Evolutionary conservation across 2,888 invertebrate species (phyloP).

Genomic region (Allophyes oxyacanthae): DNA sequence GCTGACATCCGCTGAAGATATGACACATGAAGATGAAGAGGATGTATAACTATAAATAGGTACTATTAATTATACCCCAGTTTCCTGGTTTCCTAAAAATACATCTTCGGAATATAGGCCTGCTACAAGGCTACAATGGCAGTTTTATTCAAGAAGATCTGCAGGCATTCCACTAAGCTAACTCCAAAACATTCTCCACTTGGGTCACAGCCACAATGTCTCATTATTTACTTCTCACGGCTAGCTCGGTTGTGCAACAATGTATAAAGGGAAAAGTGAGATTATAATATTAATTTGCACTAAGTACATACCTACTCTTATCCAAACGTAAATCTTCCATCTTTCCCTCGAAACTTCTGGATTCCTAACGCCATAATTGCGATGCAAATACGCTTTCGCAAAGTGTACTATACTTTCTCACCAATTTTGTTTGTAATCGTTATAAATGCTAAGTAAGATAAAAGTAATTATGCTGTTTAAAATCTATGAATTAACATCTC

Average conservation of each 20-base stretch:
- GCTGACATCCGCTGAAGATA: no score
- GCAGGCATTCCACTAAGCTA: not conserved
- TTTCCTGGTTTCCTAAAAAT: no score
- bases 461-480: slow-evolving; percentile 39
- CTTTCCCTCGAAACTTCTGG: slow-evolving; percentile 41
- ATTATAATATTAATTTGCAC: slow-evolving; percentile 69
- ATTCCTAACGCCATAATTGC: slow-evolving; percentile 45
- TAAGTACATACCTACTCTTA: slow-evolving; percentile 47
- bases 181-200: slow-evolving; percentile 11
- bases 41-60: no score
- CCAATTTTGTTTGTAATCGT: slow-evolving; percentile 38
- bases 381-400: slow-evolving; percentile 53
- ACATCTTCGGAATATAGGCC: no score
- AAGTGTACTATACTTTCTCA: slow-evolving; percentile 42
- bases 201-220: slow-evolving; percentile 56
- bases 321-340: slow-evolving; percentile 56
- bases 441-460: slow-evolving; percentile 26
- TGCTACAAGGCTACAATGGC: no score
- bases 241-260: slow-evolving; percentile 71
- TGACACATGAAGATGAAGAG: no score
- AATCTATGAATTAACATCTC: no score
- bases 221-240: slow-evolving; percentile 77
- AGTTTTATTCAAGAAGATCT: not conserved
- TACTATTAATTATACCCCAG: no score
- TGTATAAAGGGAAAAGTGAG: slow-evolving; percentile 76